Evolutionary conservation across 2,888 invertebrate genomes (phyloP).

Genomic region (Schizotus pectinicornis): DNA sequence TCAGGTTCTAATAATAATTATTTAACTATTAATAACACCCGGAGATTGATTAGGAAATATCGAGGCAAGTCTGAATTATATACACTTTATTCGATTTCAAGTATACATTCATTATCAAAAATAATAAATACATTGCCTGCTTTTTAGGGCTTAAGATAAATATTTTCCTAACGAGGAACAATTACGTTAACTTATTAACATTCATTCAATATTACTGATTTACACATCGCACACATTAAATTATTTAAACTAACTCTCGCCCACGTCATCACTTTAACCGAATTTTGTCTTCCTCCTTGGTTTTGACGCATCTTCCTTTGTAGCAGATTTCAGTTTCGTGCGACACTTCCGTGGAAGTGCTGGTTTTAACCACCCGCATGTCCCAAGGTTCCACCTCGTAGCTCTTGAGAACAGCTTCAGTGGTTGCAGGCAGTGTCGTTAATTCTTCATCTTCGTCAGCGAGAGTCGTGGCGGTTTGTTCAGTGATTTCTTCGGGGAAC

Average conservation of each 20-base stretch:
- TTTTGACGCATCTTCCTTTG: constrained; percentile 82
- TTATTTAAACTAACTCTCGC: constrained; percentile 24
- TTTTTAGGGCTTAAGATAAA: too few relatives aligned
- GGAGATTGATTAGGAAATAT: too few relatives aligned
- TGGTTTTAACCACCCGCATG: constrained; percentile 71
- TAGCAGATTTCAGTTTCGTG: constrained; percentile 90
- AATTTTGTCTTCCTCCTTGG: constrained; percentile 46
- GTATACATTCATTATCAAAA: constrained; percentile 18
- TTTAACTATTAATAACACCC: too few relatives aligned
- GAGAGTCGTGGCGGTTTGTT: constrained; percentile 31
- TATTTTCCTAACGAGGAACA: constrained; percentile 3
- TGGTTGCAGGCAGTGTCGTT: constrained; percentile 45
- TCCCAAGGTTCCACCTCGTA: constrained; percentile 58
- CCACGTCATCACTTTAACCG: constrained; percentile 23
- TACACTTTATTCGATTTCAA: constrained; percentile 18
- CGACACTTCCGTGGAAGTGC: constrained; percentile 81
- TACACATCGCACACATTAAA: constrained; percentile 14
- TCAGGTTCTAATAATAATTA: too few relatives aligned
- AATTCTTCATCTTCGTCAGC: constrained; percentile 38
- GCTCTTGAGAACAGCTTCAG: constrained; percentile 41
- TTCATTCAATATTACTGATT: constrained; percentile 16
- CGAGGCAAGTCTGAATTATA: neutral
- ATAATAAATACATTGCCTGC: constrained; percentile 20
- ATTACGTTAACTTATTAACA: constrained; percentile 3
- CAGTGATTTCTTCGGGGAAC: constrained; percentile 48